phyloP scores from a whole-genome alignment of 2,113 vertebrate species.

The Tursiops truncatus region DNA sequence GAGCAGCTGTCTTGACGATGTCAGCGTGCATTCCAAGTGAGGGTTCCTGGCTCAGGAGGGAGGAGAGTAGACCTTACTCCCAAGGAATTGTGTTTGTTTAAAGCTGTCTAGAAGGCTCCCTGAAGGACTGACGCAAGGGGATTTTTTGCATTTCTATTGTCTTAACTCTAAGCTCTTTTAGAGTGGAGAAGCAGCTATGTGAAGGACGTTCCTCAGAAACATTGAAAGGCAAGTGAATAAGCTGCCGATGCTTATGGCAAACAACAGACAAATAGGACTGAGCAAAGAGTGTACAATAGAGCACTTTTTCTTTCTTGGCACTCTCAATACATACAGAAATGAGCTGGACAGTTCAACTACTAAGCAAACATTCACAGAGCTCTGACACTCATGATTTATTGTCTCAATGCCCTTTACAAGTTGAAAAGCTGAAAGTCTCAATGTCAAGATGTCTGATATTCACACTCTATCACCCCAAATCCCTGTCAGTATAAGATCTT shows the following conservation, averaged over 20 bases:
- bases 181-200: background rate
- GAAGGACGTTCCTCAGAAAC: background rate
- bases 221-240: background rate
- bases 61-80: background rate
- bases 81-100: background rate
- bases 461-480: background rate
- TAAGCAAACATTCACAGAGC: background rate
- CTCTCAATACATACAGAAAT: background rate
- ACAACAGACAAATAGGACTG: background rate
- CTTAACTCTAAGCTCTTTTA: background rate
- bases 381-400: background rate
- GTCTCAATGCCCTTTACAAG: background rate
- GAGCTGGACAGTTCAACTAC: background rate
- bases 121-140: background rate
- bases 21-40: background rate
- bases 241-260: background rate
- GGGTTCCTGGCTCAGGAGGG: background rate
- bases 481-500: background rate
- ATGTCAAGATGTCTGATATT: background rate
- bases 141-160: background rate
- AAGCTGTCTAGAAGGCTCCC: background rate
- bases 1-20: background rate
- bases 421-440: background rate
- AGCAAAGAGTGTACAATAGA: background rate
- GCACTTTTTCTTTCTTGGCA: background rate